Conservation (phyloP, 2,113 vertebrate species). For the Sterna hirundo region DNA sequence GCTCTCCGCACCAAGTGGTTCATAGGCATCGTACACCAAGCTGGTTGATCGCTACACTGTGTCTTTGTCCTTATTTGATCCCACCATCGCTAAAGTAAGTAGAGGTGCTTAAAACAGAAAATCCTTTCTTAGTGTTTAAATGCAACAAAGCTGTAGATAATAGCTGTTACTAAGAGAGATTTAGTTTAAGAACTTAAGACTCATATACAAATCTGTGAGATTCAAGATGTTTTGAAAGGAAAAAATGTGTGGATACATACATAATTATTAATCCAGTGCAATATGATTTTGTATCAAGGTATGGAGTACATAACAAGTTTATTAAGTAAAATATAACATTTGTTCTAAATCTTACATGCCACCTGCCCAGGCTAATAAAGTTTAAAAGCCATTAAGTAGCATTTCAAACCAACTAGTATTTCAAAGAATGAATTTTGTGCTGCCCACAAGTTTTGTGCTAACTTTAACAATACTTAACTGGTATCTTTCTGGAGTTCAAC, state of each 20-base stretch:
- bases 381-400: background rate
- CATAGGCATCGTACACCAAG: background rate
- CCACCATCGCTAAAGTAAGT: background rate
- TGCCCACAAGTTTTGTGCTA: background rate
- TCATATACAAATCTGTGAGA: background rate
- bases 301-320: background rate
- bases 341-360: background rate
- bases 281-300: background rate
- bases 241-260: background rate
- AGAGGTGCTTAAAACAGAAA: conserved; percentile 17
- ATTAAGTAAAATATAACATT: background rate
- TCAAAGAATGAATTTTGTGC: background rate
- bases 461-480: background rate
- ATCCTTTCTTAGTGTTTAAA: background rate
- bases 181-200: background rate
- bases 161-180: background rate
- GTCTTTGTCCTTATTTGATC: conserved; percentile 19
- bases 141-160: background rate
- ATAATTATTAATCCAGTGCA: background rate
- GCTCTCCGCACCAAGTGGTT: background rate
- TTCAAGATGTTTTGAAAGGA: background rate
- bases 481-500: background rate
- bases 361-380: background rate
- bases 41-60: background rate
- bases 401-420: background rate